Base-by-base conservation (phyloP, 1,140 invertebrate species). In the Popillia japonica region DNA sequence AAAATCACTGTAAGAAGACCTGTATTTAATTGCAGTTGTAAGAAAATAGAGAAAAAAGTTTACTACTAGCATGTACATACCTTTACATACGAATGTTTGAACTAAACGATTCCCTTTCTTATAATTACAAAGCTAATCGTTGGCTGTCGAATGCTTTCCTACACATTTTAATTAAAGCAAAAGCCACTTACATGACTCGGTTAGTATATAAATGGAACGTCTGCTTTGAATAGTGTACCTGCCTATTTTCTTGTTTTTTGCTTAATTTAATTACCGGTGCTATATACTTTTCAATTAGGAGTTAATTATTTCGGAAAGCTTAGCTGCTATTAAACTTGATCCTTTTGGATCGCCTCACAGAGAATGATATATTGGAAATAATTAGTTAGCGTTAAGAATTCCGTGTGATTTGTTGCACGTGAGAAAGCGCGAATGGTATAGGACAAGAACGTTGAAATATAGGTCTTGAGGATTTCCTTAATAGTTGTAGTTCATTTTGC, bases 281-380 rank as follows among this genome's bases (percentile, higher is more conserved):
- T 17, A 55, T 55, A 55, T 55, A 55, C 48, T 55, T 55, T 55
- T 55, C 48, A 55, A 55, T 55, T 55, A 55, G 48, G 48, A 55
- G 48, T 55, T 55, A 55, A 55, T 55, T 55, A 55, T 55, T 55
- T 55, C 17, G 14, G 48, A 55, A 55, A 55, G 48, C 48, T 55
- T 55, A 55, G 48, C 48, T 17, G 48, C 48, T 55, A 55, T 17
- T 55, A 55, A 55, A 17, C 48, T 55, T 55, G 17, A 44, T 55
- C 48, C 14, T 17, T n/a, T 3, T 3, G 48, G 17, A n/a, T 55
- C 48, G 48, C 14, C 17, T 55, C 48, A 17, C 11, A 14, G 10
- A 17, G 48, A 17, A 55, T 55, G 48, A 55, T 55, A 6, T 55
- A 55, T 55, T 17, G 48, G 14, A 55, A 55, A 55, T 55, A 55